Base-by-base conservation (phyloP, 2,113 vertebrate species). In the Balaeniceps rex region DNA sequence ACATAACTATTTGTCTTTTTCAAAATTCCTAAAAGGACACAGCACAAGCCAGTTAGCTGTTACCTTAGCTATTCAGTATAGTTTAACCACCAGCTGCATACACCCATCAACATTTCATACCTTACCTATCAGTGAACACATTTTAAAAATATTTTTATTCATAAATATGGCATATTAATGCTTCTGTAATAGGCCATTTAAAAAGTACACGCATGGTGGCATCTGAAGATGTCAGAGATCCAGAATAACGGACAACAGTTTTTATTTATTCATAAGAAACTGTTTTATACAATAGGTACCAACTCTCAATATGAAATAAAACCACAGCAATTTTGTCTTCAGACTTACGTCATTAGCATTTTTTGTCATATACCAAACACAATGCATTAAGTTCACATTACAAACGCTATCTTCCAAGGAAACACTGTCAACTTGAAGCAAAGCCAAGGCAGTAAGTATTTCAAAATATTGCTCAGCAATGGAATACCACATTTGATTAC, bases 131-230 rank as follows among this genome's bases (percentile, higher is more conserved):
- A 10, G 28, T 5, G 13, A 69, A 58, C 5, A 44, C 4, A 25
- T 52, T 60, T 42, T 0, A 4, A 40, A 78, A 64, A 38, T 49
- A 33, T 10, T 69, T 80, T 52, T 69, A 66, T 54, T 61, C 23
- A 18, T 34, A 65, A 44, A 57, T 16, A 44, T 5, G 31, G 63
- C 28, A 49, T 18, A 57, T n/a, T 83, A 86, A 70, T 58, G 44
- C 51, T 55, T 82, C 70, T 33, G 2, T 25, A 42, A 82, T 8
- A 33, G 23, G 10, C 18, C 33, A 46, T 3, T 34, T 81, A 6
- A 69, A 47, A 60, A 31, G 8, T 8, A 63, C 0, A 0, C 5
- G 16, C 31, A 6, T 4, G 44, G 31, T 14, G 33, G 68, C 49
- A 69, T 6, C 44, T 63, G 36, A 88, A 66, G 47, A 42, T 8